Conservation (phyloP, 2,113 vertebrate species). For the Fulica atra region DNA sequence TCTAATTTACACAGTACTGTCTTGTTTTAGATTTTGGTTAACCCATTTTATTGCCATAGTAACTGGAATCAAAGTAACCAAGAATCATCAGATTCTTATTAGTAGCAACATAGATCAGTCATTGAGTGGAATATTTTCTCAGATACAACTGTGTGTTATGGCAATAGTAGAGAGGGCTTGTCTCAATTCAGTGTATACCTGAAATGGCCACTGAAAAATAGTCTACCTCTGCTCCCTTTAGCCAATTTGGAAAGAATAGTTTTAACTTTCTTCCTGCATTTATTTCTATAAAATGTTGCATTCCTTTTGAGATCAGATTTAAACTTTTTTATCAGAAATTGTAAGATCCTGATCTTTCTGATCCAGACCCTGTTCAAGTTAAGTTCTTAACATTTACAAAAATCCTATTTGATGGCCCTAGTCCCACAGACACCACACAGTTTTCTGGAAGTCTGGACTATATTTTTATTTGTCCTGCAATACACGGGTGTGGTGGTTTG, state of each 20-base stretch:
- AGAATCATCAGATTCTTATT: neutral
- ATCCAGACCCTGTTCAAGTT: neutral
- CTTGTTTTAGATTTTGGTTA: slow-evolving; percentile 9
- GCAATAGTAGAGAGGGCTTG: neutral
- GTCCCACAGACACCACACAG: neutral
- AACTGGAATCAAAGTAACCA: neutral
- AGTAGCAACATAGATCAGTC: neutral
- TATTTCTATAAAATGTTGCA: rapidly evolving
- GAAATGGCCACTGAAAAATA: neutral
- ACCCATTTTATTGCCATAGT: neutral
- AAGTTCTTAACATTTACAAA: neutral
- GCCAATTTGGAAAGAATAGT: neutral
- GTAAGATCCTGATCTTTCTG: neutral
- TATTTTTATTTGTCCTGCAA: neutral
- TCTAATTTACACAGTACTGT: neutral
- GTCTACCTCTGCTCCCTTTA: neutral
- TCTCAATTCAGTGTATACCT: neutral
- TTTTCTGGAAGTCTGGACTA: neutral
- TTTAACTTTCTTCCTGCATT: neutral
- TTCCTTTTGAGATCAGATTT: neutral
- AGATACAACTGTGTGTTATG: neutral
- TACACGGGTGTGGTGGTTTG: too few relatives aligned
- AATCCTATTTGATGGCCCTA: neutral
- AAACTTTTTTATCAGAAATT: neutral
- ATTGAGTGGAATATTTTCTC: neutral